These are phyloP conservation scores for Melieria picta DNA, from an alignment of 2,888 invertebrate genomes.

Conservation along the genomic window DNA sequence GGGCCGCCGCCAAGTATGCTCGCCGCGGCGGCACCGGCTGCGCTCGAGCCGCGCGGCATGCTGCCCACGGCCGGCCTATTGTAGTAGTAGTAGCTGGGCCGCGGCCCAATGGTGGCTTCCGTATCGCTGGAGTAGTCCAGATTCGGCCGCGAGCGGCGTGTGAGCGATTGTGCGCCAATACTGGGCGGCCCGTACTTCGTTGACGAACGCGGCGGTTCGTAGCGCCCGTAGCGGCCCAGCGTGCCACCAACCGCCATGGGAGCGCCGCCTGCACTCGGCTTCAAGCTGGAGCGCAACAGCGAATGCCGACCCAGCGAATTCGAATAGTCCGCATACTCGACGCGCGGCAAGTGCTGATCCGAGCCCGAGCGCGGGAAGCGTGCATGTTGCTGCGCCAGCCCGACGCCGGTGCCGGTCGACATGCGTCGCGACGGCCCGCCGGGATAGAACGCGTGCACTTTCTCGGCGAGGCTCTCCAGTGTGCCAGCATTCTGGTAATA, in stretches of 20 bases:
- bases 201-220: constrained; percentile 67
- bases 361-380: constrained; percentile 87
- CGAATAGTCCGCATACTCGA: constrained; percentile 87
- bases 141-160: constrained; percentile 78
- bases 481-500: constrained; percentile 85
- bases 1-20: constrained; percentile 60
- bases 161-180: constrained; percentile 68
- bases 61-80: constrained; percentile 66
- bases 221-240: constrained; percentile 73
- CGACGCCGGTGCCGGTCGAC: constrained; percentile 72
- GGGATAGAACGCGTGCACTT: constrained; percentile 89
- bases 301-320: constrained; percentile 80
- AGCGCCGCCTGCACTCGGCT: constrained; percentile 67
- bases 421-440: constrained; percentile 71
- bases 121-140: constrained; percentile 96
- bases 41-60: constrained; percentile 60
- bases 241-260: constrained; percentile 66
- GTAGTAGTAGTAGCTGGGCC: constrained; percentile 82
- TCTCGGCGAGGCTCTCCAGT: constrained; percentile 89
- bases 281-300: constrained; percentile 82
- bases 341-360: constrained; percentile 88
- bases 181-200: constrained; percentile 69
- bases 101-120: constrained; percentile 86
- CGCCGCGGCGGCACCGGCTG: constrained; percentile 53
- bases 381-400: constrained; percentile 62